These are phyloP conservation scores for Ctena decussata DNA, from an alignment of 2,888 invertebrate species.

Conservation along the genomic window DNA sequence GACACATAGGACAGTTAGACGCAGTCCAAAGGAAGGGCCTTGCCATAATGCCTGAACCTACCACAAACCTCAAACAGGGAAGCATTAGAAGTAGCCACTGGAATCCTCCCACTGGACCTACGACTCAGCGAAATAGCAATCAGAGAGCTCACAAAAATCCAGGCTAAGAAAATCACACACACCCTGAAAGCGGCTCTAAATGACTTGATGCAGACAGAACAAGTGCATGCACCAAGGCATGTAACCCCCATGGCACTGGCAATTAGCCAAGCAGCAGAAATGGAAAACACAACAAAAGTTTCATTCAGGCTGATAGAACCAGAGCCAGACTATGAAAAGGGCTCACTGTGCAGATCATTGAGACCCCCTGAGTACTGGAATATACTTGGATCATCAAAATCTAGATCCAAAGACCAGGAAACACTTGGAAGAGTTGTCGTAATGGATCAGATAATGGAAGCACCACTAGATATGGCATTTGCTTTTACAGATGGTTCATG, in stretches of 20 bases:
- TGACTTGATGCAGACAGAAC: too few species aligned
- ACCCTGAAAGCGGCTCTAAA: too few species aligned
- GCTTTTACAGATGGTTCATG: neutral
- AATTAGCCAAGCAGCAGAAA: neutral
- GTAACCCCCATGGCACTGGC: neutral
- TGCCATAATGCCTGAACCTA: slow-evolving; percentile 22
- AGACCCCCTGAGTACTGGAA: neutral
- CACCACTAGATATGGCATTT: neutral
- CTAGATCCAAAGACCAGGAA: neutral
- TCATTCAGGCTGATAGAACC: neutral
- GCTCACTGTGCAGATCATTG: neutral
- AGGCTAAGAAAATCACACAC: too few species aligned
- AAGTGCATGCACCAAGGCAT: neutral
- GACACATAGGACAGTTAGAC: slow-evolving; percentile 1
- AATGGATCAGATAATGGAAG: neutral
- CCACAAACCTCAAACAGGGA: slow-evolving; percentile 16
- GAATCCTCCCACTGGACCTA: slow-evolving; percentile 15
- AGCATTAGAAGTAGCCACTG: slow-evolving; percentile 21
- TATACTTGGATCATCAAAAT: neutral
- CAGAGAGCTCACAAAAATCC: too few species aligned
- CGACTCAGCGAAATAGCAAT: slow-evolving; percentile 17
- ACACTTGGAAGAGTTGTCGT: neutral
- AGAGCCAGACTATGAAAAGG: neutral
- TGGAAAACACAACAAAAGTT: neutral
- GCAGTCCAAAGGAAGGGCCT: slow-evolving; percentile 22